Conservation (phyloP, 2,888 invertebrate species). For the Andrena minutula region DNA sequence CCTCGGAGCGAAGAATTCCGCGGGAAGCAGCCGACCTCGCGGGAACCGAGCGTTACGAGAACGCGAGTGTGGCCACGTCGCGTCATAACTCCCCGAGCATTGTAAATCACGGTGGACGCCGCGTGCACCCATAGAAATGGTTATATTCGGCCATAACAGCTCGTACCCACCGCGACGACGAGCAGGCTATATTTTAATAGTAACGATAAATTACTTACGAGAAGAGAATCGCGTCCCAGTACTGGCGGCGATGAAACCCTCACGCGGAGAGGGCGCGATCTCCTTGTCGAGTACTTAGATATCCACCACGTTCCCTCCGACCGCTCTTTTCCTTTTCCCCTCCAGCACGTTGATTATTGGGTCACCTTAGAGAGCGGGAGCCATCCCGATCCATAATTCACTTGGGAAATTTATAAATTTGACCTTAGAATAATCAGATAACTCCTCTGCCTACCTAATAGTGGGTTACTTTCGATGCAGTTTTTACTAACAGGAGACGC, state of each 20-base stretch:
- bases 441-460: too few relatives aligned
- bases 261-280: constrained; percentile 71
- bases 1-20: constrained; percentile 43
- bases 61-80: constrained; percentile 78
- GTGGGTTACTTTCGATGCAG: not conserved
- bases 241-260: constrained; percentile 77
- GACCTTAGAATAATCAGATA: too few relatives aligned
- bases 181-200: constrained; percentile 83
- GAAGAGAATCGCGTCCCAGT: constrained; percentile 75
- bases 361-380: not conserved
- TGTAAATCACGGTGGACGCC: constrained; percentile 83
- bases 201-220: constrained; percentile 82
- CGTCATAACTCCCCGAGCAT: constrained; percentile 82
- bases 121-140: constrained; percentile 83
- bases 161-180: constrained; percentile 82
- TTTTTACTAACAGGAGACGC: not conserved
- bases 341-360: not conserved
- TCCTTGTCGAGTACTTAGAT: constrained; percentile 53
- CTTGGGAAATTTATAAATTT: too few relatives aligned
- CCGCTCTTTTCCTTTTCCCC: not conserved
- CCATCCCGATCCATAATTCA: not conserved
- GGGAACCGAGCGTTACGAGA: constrained; percentile 57
- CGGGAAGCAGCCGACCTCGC: constrained; percentile 51
- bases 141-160: constrained; percentile 83
- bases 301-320: constrained; percentile 31